Evolutionary conservation across 2,888 invertebrate genomes (phyloP).

Genomic region (Mimumesa dahlbomi): DNA sequence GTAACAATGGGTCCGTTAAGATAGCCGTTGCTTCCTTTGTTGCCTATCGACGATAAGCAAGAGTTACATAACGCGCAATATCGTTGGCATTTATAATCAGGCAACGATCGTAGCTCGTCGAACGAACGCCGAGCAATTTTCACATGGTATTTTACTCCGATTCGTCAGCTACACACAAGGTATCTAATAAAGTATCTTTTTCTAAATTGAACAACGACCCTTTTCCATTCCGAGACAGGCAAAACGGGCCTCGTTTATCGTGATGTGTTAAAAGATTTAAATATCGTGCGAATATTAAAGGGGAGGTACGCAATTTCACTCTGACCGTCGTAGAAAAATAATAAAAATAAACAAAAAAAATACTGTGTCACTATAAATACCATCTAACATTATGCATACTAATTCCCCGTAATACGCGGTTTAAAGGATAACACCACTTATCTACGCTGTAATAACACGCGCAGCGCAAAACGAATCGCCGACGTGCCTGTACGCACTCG

Average conservation of each 20-base stretch:
- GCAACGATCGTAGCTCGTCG: slow-evolving; percentile 26
- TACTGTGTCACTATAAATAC: neutral
- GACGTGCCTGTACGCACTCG: neutral
- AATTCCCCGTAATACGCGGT: no score
- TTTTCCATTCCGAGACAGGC: no score
- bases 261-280: no score
- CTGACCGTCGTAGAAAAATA: no score
- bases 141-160: neutral
- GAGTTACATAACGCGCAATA: slow-evolving; percentile 52
- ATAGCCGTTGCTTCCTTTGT: slow-evolving; percentile 53
- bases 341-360: no score
- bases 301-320: no score
- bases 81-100: slow-evolving; percentile 44
- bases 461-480: neutral
- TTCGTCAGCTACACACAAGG: neutral
- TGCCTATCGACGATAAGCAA: slow-evolving; percentile 47
- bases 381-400: no score
- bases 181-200: no score
- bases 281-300: no score
- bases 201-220: no score
- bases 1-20: slow-evolving; percentile 60
- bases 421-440: neutral
- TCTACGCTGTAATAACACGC: neutral
- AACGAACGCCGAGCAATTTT: slow-evolving; percentile 33
- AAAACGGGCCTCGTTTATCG: no score